Base-by-base conservation (phyloP, 2,888 invertebrate genomes). In the Drosophila birchii region DNA sequence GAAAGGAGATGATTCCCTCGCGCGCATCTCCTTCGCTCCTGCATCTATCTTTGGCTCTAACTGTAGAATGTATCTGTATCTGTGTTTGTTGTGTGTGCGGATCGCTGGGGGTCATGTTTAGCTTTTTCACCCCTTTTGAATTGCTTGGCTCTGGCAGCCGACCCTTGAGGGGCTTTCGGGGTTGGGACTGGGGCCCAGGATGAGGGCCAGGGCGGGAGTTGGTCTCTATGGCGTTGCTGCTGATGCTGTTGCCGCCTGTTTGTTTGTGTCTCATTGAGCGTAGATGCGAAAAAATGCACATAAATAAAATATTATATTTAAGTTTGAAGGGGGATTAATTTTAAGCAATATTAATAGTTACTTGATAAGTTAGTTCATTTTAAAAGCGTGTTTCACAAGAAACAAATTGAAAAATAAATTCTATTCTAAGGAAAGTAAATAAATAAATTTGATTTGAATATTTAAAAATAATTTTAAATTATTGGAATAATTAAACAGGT, bases 191-290 rank as follows among this genome's bases (percentile, higher is more conserved):
- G 16, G 51, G 51, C 6, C 11, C 16, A 6, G 20, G 20, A 11
- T 11, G 34, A 16, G 51, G 62, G 53, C 49, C 39, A 54, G 39
- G 36, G 34, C 43, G 49, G 56, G 54, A 59, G 68, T 54, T 55
- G 47, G 68, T 14, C 56, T 67, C 32, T 71, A 55, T 43, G 79
- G 34, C 78, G 70, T 26, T 79, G 51, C 44, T 76, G 67, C 44
- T 75, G 66, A 26, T 72, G 54, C 39, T 80, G 64, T 51, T 77
- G 80, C 67, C 86, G 76, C 84, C 80, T 84, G 87, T 88, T 85
- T 85, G 89, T 89, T 84, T 86, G 86, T 83, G 89, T 89, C 83
- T 88, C 88, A 89, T 80, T 86, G 86, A 89, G 88, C 86, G 80
- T 75, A 58, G 71, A 51, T 64, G 54, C 43, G 45, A 43, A 41